Conservation (phyloP, 2,888 invertebrate genomes). For the Strigamia transsilvanica region DNA sequence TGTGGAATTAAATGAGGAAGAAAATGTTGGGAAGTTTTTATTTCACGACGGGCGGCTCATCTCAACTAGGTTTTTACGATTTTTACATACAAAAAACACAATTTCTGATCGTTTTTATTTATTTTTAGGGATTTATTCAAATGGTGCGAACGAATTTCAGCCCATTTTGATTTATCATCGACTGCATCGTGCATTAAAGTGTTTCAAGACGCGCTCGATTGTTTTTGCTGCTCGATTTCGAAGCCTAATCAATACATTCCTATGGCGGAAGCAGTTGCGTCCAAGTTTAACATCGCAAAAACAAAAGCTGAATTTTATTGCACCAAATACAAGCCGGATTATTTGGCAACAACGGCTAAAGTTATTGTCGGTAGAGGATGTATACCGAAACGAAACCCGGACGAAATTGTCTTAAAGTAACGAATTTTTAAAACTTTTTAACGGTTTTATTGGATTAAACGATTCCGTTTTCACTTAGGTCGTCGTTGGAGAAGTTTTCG, state of each 20-base stretch:
- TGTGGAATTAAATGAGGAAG: slow-evolving; percentile 56
- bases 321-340: slow-evolving; percentile 78
- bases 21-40: slow-evolving; percentile 60
- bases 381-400: neutral
- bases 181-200: slow-evolving; percentile 64
- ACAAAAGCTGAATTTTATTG: slow-evolving; percentile 84
- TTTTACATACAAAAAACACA: no score
- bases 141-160: slow-evolving; percentile 82
- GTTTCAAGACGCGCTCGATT: slow-evolving; percentile 88
- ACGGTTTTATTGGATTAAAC: neutral
- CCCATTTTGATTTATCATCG: slow-evolving; percentile 76
- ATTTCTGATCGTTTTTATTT: slow-evolving; percentile 51
- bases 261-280: slow-evolving; percentile 78
- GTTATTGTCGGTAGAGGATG: neutral
- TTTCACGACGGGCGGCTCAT: slow-evolving; percentile 61
- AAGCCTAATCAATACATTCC: slow-evolving; percentile 69
- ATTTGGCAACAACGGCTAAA: slow-evolving; percentile 62
- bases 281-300: slow-evolving; percentile 81
- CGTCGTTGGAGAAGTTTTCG: slow-evolving; percentile 69
- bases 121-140: slow-evolving; percentile 82
- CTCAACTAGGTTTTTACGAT: slow-evolving; percentile 64
- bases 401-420: neutral
- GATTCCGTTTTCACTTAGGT: neutral
- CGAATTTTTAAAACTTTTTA: neutral
- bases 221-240: slow-evolving; percentile 83